Evolutionary conservation across 2,888 invertebrate genomes (phyloP), one percentile per base, ranked within the genome.

Genomic region (Habroteleia sp.): DNA sequence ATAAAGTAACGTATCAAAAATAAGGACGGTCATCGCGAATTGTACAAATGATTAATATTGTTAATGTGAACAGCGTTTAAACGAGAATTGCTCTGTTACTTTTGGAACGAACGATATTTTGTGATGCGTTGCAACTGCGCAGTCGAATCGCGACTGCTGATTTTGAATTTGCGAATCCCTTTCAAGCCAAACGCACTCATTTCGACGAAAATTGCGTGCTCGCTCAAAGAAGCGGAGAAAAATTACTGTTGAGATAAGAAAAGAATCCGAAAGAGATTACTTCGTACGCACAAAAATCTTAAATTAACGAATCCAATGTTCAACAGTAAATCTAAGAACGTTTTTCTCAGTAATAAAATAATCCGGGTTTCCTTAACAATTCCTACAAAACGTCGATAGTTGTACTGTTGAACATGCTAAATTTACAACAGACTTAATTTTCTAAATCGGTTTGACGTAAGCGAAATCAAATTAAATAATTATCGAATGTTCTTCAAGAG

Each of bases 331-430:
- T 29, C 52, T 52, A 42, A 8, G 17, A 44, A 54, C 65, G 44
- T 54, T 66, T 39, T n/a, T n/a, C n/a, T 37, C 20, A 44, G 14
- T 66, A 46, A 66, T 46, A 56, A 66, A 66, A 54, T 65, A 52
- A 65, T 65, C 44, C 65, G 44, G 52, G 39, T 52, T 44, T 65
- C 6, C 42, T 42, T 44, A 54, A 56, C 66, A 66, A 39, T 66
- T 46, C 20, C 39, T 23, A 39, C 3, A 13, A 69, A 69, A 60
- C 52, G 60, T 44, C 27, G 7, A 52, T 60, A 52, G 52, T 7
- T 60, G 20, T 25, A 69, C 69, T 39, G 69, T 44, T 13, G 23
- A 62, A 46, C 20, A 54, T n/a, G 6, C 37, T 11, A 35, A 25
- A 13, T 37, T 37, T 6, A 16, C 10, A 52, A 52, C 23, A 29